phyloP scores from a whole-genome alignment of 2,888 invertebrate species.

The Graphium colonna region DNA sequence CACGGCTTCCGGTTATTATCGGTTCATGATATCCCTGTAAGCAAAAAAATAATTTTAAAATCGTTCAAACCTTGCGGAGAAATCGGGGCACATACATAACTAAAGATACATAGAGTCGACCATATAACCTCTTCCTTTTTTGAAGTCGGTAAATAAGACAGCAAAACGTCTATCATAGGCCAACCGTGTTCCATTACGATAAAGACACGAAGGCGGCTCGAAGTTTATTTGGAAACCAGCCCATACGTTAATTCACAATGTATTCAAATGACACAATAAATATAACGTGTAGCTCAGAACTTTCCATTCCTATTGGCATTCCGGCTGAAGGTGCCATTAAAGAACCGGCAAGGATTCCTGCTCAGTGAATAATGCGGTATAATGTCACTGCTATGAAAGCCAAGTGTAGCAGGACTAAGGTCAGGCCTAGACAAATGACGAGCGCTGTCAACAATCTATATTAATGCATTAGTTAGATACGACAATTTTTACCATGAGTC shows the following conservation, averaged over 20 bases:
- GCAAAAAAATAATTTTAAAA: too few species aligned
- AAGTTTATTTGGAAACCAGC: background rate
- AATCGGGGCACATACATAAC: too few species aligned
- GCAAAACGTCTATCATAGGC: too few species aligned
- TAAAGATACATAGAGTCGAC: too few species aligned
- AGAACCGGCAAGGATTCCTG: constrained; percentile 7
- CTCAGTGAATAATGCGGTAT: constrained; percentile 13
- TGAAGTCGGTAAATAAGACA: too few species aligned
- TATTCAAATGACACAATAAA: constrained; percentile 21
- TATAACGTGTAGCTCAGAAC: constrained; percentile 15
- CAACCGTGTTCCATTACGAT: too few species aligned
- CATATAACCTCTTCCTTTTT: too few species aligned
- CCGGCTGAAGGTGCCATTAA: constrained; percentile 16
- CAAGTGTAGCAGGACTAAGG: constrained; percentile 12
- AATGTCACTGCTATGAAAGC: constrained; percentile 8
- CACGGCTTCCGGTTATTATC: too few species aligned
- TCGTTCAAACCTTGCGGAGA: too few species aligned
- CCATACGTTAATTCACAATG: constrained; percentile 8
- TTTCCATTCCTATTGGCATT: constrained; percentile 19
- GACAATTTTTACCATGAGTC: too few species aligned
- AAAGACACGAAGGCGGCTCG: background rate
- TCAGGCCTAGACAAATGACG: constrained; percentile 7
- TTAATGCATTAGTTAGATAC: too few species aligned
- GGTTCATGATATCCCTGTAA: too few species aligned
- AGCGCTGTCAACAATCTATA: constrained; percentile 8